Conservation (phyloP, 2,797 vertebrate species). For the Lacerta viridis region DNA sequence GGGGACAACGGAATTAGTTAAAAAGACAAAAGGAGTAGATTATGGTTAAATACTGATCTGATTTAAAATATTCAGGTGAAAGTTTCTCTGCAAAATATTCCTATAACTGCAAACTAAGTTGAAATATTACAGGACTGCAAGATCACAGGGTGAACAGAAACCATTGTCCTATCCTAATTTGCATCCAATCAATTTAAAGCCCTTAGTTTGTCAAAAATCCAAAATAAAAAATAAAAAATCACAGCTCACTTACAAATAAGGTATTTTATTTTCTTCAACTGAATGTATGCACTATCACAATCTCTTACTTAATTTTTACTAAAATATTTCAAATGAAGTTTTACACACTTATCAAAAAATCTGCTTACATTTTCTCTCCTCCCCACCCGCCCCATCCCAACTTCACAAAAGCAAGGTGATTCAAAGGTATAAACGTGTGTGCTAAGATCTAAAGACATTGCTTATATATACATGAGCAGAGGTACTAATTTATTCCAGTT, state of each 20-base stretch:
- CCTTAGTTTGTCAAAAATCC: slow-evolving; percentile 16
- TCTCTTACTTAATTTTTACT: slow-evolving; percentile 83
- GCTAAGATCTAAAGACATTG: slow-evolving; percentile 81
- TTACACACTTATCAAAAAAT: slow-evolving; percentile 87
- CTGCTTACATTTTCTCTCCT: slow-evolving; percentile 72
- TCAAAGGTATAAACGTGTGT: slow-evolving; percentile 82
- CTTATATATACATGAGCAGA: slow-evolving; percentile 79
- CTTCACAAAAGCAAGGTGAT: slow-evolving; percentile 75
- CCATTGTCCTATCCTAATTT: not conserved
- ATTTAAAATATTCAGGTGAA: not conserved
- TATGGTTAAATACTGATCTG: not conserved
- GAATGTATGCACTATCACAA: slow-evolving; percentile 87
- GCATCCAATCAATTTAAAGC: slow-evolving; percentile 11
- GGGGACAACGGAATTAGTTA: no score
- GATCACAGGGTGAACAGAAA: not conserved
- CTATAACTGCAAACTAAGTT: not conserved
- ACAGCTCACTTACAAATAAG: slow-evolving; percentile 76
- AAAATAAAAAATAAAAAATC: not conserved
- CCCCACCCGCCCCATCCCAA: slow-evolving; percentile 46
- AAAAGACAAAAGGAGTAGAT: not conserved
- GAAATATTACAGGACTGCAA: not conserved
- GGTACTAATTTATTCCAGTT: slow-evolving; percentile 73
- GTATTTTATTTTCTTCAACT: slow-evolving; percentile 87
- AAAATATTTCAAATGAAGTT: slow-evolving; percentile 85
- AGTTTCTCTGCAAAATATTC: not conserved